Evolutionary conservation across 1,140 invertebrate genomes (phyloP), one percentile per base, ranked within the genome.

Genomic region (Antheraea pernyi): DNA sequence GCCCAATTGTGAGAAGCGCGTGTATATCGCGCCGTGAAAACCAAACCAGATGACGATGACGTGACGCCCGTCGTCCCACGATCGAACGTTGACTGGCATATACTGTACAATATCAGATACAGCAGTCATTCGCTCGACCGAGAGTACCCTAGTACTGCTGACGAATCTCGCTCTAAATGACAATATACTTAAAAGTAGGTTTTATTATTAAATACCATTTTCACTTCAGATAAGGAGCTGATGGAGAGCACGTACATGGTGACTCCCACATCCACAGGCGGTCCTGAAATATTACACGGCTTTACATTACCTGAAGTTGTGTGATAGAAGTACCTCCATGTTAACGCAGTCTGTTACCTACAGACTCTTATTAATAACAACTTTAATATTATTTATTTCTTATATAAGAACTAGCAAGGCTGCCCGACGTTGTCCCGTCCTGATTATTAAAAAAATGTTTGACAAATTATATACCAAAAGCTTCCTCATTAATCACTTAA

Each of bases 181-280:
- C 72, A 71, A 80, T 83, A 81, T 85, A 85, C 75, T 53, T 84
- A 84, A 83, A 79, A 86, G 73, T 80, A 81, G 75, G 79, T 72
- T 58, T 69, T 67, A 46, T 67, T 73, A n/a, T 84, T 86, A 88
- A 82, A 95, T 97, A 98, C 98, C 98, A 99, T 99, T 94, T 98
- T 95, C 89, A 99, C 98, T 96, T 99, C 98, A 92, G 98, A 99
- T 92, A 99, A 96, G 91, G 98, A 98, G 95, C 97, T 98, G 95
- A 99, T 98, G 95, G 97, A 98, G 93, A 98, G 96, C 93, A 99
- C 97, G 95, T 98, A 98, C 97, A 98, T 98, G 93, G 98, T 98
- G 93, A 99, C 97, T 90, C 97, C 97, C 85, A 99, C 97, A 93
- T 98, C 97, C 93, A 98, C 97, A 74, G 98, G 97, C 88, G 96